phyloP scores from a whole-genome alignment of 2,797 vertebrate genomes.

The Notamacropus eugenii region DNA sequence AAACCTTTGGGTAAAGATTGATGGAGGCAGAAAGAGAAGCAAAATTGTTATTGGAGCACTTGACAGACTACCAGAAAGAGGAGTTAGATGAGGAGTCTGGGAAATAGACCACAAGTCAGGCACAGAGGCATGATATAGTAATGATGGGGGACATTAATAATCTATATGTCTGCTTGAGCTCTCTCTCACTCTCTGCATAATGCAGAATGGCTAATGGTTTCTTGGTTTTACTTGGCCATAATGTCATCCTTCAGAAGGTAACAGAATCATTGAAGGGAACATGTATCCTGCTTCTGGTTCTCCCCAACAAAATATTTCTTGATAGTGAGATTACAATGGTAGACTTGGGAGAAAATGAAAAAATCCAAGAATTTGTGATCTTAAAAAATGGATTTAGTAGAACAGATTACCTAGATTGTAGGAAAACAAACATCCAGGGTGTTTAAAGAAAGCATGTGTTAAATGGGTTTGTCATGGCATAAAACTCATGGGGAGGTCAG shows the following conservation, averaged over 20 bases:
- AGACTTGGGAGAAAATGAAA: not conserved
- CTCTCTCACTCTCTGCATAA: not conserved
- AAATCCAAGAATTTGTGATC: not conserved
- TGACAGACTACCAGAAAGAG: not conserved
- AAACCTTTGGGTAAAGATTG: not conserved
- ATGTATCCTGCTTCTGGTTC: not conserved
- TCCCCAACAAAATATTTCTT: not conserved
- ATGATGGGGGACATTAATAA: not conserved
- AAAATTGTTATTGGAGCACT: not conserved
- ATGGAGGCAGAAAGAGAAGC: not conserved
- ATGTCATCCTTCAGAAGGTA: not conserved
- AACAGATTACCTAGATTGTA: not conserved
- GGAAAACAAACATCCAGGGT: not conserved
- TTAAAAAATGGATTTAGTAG: not conserved
- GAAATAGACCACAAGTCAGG: not conserved
- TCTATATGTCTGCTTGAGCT: not conserved
- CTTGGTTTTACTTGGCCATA: not conserved
- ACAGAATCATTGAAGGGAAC: not conserved
- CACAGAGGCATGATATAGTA: not conserved
- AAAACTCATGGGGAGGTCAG: not conserved
- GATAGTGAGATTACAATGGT: not conserved
- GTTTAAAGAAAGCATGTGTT: not conserved
- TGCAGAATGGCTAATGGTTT: not conserved
- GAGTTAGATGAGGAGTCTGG: not conserved
- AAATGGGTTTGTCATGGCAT: not conserved